Conservation (phyloP, 2,113 vertebrate species). For the Pelecanoides urinatrix region DNA sequence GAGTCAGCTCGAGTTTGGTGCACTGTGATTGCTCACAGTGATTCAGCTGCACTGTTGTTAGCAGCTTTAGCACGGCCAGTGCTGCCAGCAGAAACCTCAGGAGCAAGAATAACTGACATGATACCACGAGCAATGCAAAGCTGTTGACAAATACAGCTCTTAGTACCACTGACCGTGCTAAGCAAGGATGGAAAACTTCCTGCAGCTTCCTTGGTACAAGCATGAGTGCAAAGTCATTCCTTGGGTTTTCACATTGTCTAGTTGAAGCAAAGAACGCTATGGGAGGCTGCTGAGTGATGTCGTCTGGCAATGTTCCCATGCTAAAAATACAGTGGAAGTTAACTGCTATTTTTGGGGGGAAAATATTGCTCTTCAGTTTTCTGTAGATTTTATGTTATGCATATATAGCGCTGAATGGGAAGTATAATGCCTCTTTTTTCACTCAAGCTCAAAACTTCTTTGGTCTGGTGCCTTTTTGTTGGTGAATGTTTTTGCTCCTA, state of each 20-base stretch:
- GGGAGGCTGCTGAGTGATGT: slow-evolving; percentile 4
- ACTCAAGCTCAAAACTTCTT: neutral
- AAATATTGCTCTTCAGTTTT: neutral
- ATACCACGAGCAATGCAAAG: neutral
- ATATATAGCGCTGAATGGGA: neutral
- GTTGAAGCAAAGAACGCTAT: neutral
- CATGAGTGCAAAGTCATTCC: slow-evolving; percentile 9
- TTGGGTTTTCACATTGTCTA: neutral
- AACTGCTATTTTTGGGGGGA: neutral
- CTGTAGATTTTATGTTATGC: neutral
- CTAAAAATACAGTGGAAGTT: neutral
- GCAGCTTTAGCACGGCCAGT: neutral
- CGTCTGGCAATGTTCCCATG: neutral
- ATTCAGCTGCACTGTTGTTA: slow-evolving; percentile 12
- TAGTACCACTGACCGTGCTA: neutral
- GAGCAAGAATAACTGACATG: neutral
- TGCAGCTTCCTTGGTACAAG: neutral
- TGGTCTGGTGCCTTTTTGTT: neutral
- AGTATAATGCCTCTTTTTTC: neutral
- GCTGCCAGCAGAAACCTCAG: slow-evolving; percentile 38
- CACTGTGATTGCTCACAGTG: neutral
- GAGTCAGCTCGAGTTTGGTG: neutral
- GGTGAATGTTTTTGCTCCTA: neutral
- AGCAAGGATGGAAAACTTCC: slow-evolving; percentile 3
- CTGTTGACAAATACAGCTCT: slow-evolving; percentile 16